These are phyloP conservation scores for Karalla daura DNA, from an alignment of 2,797 vertebrate species.

Conservation along the genomic window DNA sequence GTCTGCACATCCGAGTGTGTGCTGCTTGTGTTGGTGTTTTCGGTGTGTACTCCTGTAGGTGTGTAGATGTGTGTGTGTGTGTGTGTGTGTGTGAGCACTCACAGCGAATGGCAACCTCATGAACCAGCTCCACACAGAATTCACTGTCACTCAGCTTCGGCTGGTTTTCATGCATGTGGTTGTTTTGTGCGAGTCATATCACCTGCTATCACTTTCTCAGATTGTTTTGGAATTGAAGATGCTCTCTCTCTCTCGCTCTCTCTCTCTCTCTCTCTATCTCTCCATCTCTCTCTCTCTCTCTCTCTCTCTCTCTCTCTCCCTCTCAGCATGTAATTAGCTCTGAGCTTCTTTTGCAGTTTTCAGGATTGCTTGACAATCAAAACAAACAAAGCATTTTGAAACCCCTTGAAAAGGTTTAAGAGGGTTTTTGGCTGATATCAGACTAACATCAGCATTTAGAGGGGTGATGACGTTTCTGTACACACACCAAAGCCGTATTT, in stretches of 20 bases:
- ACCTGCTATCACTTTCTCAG: conserved; percentile 27
- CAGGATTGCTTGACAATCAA: conserved; percentile 61
- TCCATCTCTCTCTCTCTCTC: too few species aligned
- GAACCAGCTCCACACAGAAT: conserved; percentile 49
- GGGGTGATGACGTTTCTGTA: neutral
- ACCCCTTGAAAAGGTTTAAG: neutral
- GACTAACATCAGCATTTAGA: neutral
- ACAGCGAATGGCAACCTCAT: conserved; percentile 64
- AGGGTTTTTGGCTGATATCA: neutral
- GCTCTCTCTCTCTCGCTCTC: too few species aligned
- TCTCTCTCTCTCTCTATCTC: too few species aligned
- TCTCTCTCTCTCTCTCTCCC: too few species aligned
- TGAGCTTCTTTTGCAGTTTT: conserved; percentile 53
- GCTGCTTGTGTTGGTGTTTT: conserved; percentile 70
- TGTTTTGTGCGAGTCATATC: conserved; percentile 62
- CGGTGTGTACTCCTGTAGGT: conserved; percentile 55
- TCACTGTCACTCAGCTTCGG: conserved; percentile 31
- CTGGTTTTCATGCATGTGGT: conserved; percentile 77
- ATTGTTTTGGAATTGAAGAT: conserved; percentile 5
- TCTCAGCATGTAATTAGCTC: conserved; percentile 44
- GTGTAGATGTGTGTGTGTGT: conserved; percentile 46
- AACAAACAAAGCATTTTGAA: conserved; percentile 1
- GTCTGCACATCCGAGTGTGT: conserved; percentile 81
- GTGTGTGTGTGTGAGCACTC: conserved; percentile 52
- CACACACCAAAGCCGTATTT: conserved; percentile 7